A percentile compares a stretch with the other conserved stretches of the same genome.
Conservation (phyloP, 2,113 vertebrate genomes). For the Boleophthalmus pectinirostris region DNA sequence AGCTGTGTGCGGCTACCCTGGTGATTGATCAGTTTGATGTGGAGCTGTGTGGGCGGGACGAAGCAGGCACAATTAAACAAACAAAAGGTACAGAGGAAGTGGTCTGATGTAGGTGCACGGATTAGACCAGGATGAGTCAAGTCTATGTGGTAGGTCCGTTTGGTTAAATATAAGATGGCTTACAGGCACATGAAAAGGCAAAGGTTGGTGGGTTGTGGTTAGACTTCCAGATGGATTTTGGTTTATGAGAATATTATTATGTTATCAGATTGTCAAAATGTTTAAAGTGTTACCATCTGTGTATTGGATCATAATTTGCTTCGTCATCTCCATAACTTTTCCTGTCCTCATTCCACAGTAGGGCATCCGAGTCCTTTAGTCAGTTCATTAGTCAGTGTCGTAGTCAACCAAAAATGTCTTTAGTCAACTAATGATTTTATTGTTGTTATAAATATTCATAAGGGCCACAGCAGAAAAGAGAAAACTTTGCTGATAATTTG, state of each 20-base stretch:
- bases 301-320: neutral
- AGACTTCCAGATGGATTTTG: neutral
- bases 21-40: constrained; percentile 71
- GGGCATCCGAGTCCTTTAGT: too few species aligned
- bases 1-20: constrained; percentile 58
- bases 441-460: too few species aligned
- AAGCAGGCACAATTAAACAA: constrained; percentile 49
- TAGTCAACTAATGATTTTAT: too few species aligned
- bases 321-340: neutral
- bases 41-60: constrained; percentile 48
- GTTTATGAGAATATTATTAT: neutral
- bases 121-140: constrained; percentile 36
- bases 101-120: constrained; percentile 47
- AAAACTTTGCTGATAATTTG: too few species aligned
- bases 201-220: neutral
- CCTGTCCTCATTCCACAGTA: neutral
- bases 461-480: too few species aligned
- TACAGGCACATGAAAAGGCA: constrained; percentile 19
- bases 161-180: constrained; percentile 37
- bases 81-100: constrained; percentile 57
- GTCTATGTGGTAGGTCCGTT: constrained; percentile 29
- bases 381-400: too few species aligned
- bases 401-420: too few species aligned
- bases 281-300: neutral
- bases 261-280: neutral